Percentiles rank a stretch among this genome's conserved stretches.
Conservation (phyloP, 2,113 vertebrate species). For the Acrocephalus kingi region DNA sequence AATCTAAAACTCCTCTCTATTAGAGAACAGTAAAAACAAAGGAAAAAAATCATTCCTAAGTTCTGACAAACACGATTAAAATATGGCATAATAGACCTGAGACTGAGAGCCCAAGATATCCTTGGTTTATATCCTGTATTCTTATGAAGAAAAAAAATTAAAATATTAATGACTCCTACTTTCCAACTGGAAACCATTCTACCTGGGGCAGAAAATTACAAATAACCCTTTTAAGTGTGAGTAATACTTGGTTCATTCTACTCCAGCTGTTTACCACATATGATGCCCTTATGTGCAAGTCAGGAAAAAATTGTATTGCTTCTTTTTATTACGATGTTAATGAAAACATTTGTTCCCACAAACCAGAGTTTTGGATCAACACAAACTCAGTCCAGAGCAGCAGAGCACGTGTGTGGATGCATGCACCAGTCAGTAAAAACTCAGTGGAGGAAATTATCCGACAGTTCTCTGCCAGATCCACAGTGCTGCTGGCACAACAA, state of each 20-base stretch:
- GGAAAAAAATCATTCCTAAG: not conserved
- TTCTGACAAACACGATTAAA: not conserved
- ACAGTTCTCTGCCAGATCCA: not conserved
- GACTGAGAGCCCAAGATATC: not conserved
- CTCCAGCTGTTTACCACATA: not conserved
- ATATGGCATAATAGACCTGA: not conserved
- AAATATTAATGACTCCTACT: not conserved
- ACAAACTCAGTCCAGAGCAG: not conserved
- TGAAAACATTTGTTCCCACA: not conserved
- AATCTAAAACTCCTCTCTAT: not conserved
- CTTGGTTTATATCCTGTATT: not conserved
- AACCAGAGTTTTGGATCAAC: not conserved
- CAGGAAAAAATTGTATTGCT: not conserved
- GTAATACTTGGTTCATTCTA: not conserved
- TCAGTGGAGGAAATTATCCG: not conserved
- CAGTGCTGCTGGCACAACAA: not conserved
- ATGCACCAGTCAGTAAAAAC: not conserved
- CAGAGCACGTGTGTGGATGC: accelerated
- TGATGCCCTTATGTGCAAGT: not conserved
- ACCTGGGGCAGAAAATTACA: not conserved
- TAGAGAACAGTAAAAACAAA: not conserved
- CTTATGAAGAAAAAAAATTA: not conserved
- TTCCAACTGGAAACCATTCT: not conserved
- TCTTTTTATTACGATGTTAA: not conserved
- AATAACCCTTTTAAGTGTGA: not conserved